These are phyloP conservation scores for Oscheius onirici DNA, from an alignment of 2,888 invertebrate genomes.

Conservation along the genomic window DNA sequence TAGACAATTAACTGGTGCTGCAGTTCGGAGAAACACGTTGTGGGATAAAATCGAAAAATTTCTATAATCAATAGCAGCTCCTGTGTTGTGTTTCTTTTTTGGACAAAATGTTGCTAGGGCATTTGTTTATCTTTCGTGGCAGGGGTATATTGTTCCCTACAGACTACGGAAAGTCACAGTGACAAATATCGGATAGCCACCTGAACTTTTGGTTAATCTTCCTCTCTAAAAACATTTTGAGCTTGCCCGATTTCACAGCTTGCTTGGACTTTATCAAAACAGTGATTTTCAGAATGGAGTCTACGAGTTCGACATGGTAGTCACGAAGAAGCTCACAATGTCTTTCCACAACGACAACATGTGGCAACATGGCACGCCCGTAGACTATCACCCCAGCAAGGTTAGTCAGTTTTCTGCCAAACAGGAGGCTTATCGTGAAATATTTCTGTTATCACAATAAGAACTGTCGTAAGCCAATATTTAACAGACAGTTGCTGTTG, in stretches of 20 bases:
- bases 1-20: no score
- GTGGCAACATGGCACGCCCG: conserved; percentile 44
- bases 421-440: not conserved
- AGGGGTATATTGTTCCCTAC: no score
- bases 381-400: conserved; percentile 55
- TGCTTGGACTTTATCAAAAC: no score
- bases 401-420: conserved; percentile 31
- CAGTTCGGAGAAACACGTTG: no score
- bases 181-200: not conserved
- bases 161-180: not conserved
- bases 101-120: no score
- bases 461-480: not conserved
- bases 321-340: conserved; percentile 59
- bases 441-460: not conserved
- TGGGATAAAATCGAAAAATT: no score
- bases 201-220: no score
- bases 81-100: no score
- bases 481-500: not conserved
- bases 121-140: no score
- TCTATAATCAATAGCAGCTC: no score
- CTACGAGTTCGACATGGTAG: conserved; percentile 57
- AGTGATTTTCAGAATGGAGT: conserved; percentile 47
- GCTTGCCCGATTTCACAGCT: not conserved
- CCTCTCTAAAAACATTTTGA: no score
- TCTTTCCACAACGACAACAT: conserved; percentile 41